Base-by-base conservation (phyloP, 2,888 invertebrate genomes). In the Agonopterix subpropinquella region DNA sequence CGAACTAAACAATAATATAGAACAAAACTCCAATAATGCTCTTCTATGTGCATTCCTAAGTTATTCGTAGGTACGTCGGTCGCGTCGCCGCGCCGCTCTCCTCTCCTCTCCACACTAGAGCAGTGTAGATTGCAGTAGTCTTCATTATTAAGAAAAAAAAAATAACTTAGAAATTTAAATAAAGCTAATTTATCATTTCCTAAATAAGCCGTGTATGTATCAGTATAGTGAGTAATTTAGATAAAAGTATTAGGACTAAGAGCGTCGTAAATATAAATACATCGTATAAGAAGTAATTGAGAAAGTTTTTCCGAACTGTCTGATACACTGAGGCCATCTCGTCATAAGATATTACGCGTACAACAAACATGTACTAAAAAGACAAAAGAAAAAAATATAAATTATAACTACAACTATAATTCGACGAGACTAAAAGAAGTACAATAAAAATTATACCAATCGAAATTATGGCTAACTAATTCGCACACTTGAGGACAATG, bases 391-490 rank as follows among this genome's bases (percentile, higher is more conserved):
- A 64, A 68, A 72, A 73, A 70, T 71, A 74, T 75, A 76, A 73
- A 70, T 76, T 76, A 78, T 62, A 42, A 77, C 76, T 83, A 84
- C 62, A 80, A 73, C 82, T 84, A 85, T 77, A 80, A 80, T 80
- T 83, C 77, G 78, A 84, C 67, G 77, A 72, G 68, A 74, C 75
- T 76, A 75, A 69, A 61, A 71, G 10, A 73, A 78, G 59, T 77
- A 77, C 65, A 78, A 68, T 75, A 79, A 77, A 13, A 73, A 76
- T 68, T 59, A 64, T 72, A 78, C 69, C 67, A 80, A 82, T 75
- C 72, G 75, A 82, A 81, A 79, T 82, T 79, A 88, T 85, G 86
- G 84, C 87, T 85, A 85, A 79, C 75, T 73, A 77, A 73, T 65
- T 77, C 73, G 77, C 74, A 73, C 68, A 70, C 73, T 70, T 65